Conservation (phyloP, 2,797 vertebrate genomes). For the Acipenser transmontanus region DNA sequence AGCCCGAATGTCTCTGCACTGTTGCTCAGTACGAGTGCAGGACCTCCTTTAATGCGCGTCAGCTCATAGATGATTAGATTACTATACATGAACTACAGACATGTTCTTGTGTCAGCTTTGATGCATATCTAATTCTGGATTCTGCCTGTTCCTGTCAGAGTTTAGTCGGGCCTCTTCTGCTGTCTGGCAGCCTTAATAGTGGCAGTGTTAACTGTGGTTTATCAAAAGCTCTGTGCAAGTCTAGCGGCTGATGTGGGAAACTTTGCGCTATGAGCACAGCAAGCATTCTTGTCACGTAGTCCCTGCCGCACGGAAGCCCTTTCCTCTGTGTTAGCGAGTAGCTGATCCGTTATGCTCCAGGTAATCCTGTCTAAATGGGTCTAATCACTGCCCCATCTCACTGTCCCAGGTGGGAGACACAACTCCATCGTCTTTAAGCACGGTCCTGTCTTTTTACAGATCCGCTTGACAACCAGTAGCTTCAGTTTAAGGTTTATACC, state of each 20-base stretch:
- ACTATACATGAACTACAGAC: not conserved
- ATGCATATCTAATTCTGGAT: not conserved
- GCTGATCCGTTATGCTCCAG: not conserved
- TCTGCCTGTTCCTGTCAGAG: not conserved
- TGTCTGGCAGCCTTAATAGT: not conserved
- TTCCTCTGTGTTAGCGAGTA: not conserved
- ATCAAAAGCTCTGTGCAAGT: slow-evolving; percentile 1
- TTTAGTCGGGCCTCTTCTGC: not conserved
- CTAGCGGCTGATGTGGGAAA: not conserved
- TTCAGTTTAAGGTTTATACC: not conserved
- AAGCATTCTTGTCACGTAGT: not conserved
- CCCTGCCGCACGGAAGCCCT: not conserved
- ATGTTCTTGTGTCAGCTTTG: not conserved
- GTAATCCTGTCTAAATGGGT: slow-evolving; percentile 6
- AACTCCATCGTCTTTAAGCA: not conserved
- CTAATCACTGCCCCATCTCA: not conserved
- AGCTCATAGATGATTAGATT: not conserved
- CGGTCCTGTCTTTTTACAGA: not conserved
- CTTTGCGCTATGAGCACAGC: not conserved
- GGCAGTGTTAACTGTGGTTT: not conserved
- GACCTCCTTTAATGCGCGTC: not conserved
- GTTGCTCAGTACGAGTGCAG: not conserved
- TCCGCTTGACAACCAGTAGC: not conserved
- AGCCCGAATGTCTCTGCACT: not conserved
- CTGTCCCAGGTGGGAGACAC: not conserved